These are phyloP conservation scores for Antechinus flavipes DNA, from an alignment of 2,113 vertebrate species.

Conservation along the genomic window DNA sequence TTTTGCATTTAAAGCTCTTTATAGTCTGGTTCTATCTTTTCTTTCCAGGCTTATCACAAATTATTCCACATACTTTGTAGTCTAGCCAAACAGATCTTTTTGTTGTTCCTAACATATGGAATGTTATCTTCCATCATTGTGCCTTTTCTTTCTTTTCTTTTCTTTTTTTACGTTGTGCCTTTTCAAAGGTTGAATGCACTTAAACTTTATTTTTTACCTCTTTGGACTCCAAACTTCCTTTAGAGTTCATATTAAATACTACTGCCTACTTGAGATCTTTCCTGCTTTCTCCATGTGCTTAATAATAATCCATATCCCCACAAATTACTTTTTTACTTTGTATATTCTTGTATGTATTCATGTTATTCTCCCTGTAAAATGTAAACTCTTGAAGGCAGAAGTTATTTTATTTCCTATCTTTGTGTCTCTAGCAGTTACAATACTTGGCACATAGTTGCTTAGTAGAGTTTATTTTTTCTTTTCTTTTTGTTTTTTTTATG, in stretches of 20 bases:
- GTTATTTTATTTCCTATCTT: background rate
- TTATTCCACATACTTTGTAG: background rate
- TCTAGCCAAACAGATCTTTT: background rate
- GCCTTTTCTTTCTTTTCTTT: no score
- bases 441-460: background rate
- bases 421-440: background rate
- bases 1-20: background rate
- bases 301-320: background rate
- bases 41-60: background rate
- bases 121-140: background rate
- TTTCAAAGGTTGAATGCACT: background rate
- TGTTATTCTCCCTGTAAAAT: background rate
- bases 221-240: background rate
- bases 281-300: background rate
- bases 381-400: background rate
- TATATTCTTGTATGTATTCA: background rate
- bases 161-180: background rate
- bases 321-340: background rate
- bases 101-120: background rate
- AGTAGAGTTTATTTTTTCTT: background rate
- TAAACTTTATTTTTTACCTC: background rate
- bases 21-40: background rate
- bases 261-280: background rate
- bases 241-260: background rate
- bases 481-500: background rate